Base-by-base conservation (phyloP, 2,888 invertebrate genomes). In the Hirtodrosophila duncani region DNA sequence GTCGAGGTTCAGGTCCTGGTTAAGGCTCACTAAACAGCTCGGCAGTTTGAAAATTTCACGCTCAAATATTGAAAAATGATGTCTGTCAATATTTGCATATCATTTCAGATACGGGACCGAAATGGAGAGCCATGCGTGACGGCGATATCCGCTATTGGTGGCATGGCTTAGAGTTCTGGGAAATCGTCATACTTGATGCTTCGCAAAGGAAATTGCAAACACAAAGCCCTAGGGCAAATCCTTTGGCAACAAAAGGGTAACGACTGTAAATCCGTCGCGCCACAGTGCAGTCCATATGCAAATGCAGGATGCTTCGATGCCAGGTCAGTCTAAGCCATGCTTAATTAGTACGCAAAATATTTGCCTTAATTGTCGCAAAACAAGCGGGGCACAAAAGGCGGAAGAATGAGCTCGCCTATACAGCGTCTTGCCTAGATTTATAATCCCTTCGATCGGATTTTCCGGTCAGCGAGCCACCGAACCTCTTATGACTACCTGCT, bases 271-370 rank as follows among this genome's bases (percentile, higher is more conserved):
- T 83, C 81, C 78, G 67, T 42, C 43, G 56, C 58, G 56, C 53
- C 56, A 38, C n/a, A 31, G 21, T 9, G 31, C 37, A 61, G 50
- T 37, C 57, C 24, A 51, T 64, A 81, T 81, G 83, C 74, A 66
- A 59, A 79, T 67, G 49, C 36, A 26, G 6, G 36, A 26, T 27
- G 24, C 13, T 14, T 21, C 10, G 9, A 18, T 23, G n/a, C 45
- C 17, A 44, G 31, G 55, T 38, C 36, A 37, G 37, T 29, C 23
- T 45, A 53, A 53, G 63, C 63, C 69, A 16, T 66, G 63, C 64
- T 79, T 77, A 82, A 83, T 83, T 83, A 81, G 72, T 75, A 82
- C 71, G 77, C 83, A 83, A 83, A 83, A 83, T 83, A 84, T 83
- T 83, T 84, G 68, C 67, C 67, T 62, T 82, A 83, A 83, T 83